Conservation (phyloP, 2,113 vertebrate genomes). For the Hirundichthys speculiger region DNA sequence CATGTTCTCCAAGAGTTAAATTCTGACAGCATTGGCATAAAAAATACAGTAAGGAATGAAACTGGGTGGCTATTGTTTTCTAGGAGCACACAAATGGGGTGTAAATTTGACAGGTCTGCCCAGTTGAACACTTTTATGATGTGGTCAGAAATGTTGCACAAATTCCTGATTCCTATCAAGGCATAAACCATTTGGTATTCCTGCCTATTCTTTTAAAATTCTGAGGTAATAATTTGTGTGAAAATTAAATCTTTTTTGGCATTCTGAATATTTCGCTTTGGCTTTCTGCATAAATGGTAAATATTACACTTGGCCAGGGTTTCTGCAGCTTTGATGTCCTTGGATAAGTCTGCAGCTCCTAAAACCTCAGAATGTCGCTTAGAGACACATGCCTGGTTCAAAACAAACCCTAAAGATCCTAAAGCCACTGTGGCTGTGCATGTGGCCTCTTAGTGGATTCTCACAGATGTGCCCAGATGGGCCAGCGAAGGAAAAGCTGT, state of each 20-base stretch:
- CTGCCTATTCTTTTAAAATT: slow-evolving; percentile 29
- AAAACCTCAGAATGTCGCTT: slow-evolving; percentile 51
- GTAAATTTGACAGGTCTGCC: slow-evolving; percentile 49
- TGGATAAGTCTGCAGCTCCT: slow-evolving; percentile 44
- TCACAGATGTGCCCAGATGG: slow-evolving; percentile 28
- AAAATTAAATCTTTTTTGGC: slow-evolving; percentile 53
- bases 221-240: slow-evolving; percentile 49
- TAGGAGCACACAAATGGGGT: slow-evolving; percentile 37
- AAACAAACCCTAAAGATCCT: slow-evolving; percentile 50
- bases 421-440: slow-evolving; percentile 40
- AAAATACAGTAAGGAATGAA: no score
- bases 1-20: background rate
- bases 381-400: slow-evolving; percentile 36
- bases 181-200: slow-evolving; percentile 44
- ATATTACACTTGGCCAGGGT: slow-evolving; percentile 66
- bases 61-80: slow-evolving; percentile 40
- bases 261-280: no score
- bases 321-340: slow-evolving; percentile 47
- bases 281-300: slow-evolving; percentile 48
- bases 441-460: slow-evolving; percentile 19
- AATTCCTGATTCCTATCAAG: slow-evolving; percentile 61
- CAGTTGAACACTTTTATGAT: slow-evolving; percentile 56
- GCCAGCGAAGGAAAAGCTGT: slow-evolving; percentile 27
- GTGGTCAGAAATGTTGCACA: slow-evolving; percentile 46
- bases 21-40: background rate